These are phyloP conservation scores for Lerema accius DNA, from an alignment of 1,140 invertebrate genomes.

Conservation along the genomic window DNA sequence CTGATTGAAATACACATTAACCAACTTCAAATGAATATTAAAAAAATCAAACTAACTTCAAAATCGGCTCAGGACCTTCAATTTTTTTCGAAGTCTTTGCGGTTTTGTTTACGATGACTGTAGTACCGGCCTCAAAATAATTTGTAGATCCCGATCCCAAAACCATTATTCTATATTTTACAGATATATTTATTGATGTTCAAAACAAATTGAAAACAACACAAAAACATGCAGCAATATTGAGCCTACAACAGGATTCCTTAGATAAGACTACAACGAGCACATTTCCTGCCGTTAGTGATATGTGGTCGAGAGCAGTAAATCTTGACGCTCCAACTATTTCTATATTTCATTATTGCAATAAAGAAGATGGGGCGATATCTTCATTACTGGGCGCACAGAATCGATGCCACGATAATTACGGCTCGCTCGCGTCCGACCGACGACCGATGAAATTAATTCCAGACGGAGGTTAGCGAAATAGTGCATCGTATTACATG, in stretches of 20 bases:
- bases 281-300: conserved; percentile 32
- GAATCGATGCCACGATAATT: conserved; percentile 66
- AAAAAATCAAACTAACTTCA: too few species aligned
- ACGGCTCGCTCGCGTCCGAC: conserved; percentile 46
- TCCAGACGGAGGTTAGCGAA: conserved; percentile 50
- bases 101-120: too few species aligned
- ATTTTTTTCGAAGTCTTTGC: too few species aligned
- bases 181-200: background rate
- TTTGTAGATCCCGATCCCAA: too few species aligned
- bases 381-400: conserved; percentile 64
- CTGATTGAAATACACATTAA: too few species aligned
- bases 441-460: conserved; percentile 57
- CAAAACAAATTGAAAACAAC: background rate
- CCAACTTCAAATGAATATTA: too few species aligned
- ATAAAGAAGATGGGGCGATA: conserved; percentile 64
- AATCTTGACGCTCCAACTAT: conserved; percentile 48
- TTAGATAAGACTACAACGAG: conserved; percentile 30
- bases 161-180: too few species aligned
- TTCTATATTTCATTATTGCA: conserved; percentile 66
- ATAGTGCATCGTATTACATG: conserved; percentile 47
- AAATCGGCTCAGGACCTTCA: too few species aligned
- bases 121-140: too few species aligned
- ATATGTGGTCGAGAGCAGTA: conserved; percentile 40
- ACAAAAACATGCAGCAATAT: conserved; percentile 5
- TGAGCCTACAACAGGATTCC: conserved; percentile 23